phyloP scores from a whole-genome alignment of 2,888 invertebrate genomes.

The Patella ulyssiponensis region DNA sequence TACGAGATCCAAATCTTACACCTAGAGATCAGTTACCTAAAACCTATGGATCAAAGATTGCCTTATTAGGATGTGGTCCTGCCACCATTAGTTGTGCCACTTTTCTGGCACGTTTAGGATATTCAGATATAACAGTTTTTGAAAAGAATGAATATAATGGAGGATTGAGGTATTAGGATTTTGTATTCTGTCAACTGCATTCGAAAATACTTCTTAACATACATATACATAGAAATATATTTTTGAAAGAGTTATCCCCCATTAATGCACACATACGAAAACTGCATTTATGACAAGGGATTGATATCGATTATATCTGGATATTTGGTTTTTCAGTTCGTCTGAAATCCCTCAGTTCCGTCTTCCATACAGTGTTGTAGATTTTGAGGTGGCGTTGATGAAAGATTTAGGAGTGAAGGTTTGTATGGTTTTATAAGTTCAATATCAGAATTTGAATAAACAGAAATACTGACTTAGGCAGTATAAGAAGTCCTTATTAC shows the following conservation, averaged over 20 bases:
- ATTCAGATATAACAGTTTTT: constrained; percentile 90
- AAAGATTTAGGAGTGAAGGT: constrained; percentile 94
- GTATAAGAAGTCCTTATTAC: too few species aligned
- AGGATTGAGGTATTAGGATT: constrained; percentile 82
- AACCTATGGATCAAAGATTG: constrained; percentile 80
- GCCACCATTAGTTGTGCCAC: constrained; percentile 97
- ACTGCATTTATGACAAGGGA: too few species aligned
- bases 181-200: too few species aligned
- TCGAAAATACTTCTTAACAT: too few species aligned
- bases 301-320: neutral
- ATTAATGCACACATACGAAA: too few species aligned
- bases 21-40: constrained; percentile 62
- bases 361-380: constrained; percentile 90
- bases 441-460: neutral
- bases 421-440: constrained; percentile 16
- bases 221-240: too few species aligned
- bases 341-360: constrained; percentile 98
- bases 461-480: too few species aligned
- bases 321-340: constrained; percentile 78
- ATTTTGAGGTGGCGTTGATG: constrained; percentile 92
- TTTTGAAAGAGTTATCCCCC: too few species aligned
- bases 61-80: constrained; percentile 94
- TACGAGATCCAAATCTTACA: constrained; percentile 80
- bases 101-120: constrained; percentile 93
- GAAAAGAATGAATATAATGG: constrained; percentile 91